Conservation (phyloP, 2,888 invertebrate species). For the Vandiemenella viatica region DNA sequence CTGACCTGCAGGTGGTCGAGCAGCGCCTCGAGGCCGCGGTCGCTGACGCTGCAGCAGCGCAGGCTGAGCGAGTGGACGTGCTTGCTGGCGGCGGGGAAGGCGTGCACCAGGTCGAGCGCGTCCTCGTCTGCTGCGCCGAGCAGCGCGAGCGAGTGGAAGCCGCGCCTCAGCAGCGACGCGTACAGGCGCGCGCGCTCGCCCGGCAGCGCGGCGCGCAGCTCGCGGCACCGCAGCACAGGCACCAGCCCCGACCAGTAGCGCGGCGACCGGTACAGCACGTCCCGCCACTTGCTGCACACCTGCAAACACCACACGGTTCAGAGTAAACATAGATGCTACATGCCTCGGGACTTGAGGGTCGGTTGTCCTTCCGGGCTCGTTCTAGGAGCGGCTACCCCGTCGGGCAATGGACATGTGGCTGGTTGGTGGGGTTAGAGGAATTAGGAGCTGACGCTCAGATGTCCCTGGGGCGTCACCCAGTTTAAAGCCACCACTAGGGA, state of each 20-base stretch:
- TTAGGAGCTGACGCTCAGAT: no score
- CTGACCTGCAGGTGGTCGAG: slow-evolving; percentile 74
- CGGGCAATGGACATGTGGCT: no score
- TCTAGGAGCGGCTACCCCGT: no score
- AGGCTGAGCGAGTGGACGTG: slow-evolving; percentile 73
- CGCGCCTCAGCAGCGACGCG: slow-evolving; percentile 65
- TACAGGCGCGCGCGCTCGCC: slow-evolving; percentile 42
- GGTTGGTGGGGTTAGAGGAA: no score
- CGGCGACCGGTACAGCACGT: slow-evolving; percentile 73
- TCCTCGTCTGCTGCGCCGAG: slow-evolving; percentile 82
- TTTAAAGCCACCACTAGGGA: no score
- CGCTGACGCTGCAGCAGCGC: slow-evolving; percentile 79
- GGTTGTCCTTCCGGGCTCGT: no score
- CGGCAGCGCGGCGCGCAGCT: slow-evolving; percentile 43
- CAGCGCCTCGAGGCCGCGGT: slow-evolving; percentile 75
- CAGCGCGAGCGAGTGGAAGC: slow-evolving; percentile 70
- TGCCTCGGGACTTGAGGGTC: no score
- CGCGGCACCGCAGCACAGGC: slow-evolving; percentile 74
- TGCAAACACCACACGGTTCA: slow-evolving; percentile 37
- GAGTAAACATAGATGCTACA: no score
- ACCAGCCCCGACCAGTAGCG: slow-evolving; percentile 75
- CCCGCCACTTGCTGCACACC: slow-evolving; percentile 77
- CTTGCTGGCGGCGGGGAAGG: slow-evolving; percentile 67
- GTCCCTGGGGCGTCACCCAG: no score
- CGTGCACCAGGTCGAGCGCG: slow-evolving; percentile 70